A percentile compares a stretch with the other conserved stretches of the same genome.
These are phyloP conservation scores for Lacerta bilineata DNA, from an alignment of 2,797 vertebrate species.

Conservation along the genomic window DNA sequence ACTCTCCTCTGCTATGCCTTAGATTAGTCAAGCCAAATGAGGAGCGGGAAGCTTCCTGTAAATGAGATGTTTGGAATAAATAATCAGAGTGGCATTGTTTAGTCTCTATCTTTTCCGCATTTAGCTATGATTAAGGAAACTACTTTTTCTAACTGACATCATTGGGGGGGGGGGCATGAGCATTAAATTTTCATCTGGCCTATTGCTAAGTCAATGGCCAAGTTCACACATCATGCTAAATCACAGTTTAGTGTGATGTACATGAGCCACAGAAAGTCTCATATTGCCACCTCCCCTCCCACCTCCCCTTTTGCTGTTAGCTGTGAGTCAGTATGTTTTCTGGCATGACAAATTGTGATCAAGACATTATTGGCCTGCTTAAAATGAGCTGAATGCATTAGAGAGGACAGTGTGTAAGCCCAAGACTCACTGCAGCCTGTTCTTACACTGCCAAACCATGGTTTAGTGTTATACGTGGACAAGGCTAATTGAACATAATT, in stretches of 20 bases:
- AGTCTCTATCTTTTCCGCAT: background rate
- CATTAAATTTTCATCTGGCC: constrained; percentile 47
- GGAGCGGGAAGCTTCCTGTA: background rate
- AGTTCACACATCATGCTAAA: background rate
- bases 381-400: too few species aligned
- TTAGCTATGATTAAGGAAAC: constrained; percentile 53
- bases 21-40: background rate
- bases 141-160: constrained; percentile 49
- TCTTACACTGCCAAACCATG: too few species aligned
- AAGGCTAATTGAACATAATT: constrained; percentile 32
- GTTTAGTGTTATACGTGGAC: too few species aligned
- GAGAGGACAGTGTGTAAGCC: too few species aligned
- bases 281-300: background rate
- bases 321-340: too few species aligned
- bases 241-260: background rate
- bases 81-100: background rate
- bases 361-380: too few species aligned
- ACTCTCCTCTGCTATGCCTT: background rate
- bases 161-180: constrained; percentile 46
- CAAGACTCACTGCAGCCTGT: too few species aligned
- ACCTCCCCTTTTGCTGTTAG: too few species aligned
- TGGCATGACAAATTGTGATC: too few species aligned
- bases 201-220: constrained; percentile 49
- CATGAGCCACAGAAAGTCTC: background rate
- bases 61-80: constrained; percentile 15